Evolutionary conservation across 2,888 invertebrate species (phyloP).

Genomic region (Troglohyphantes excavatus): DNA sequence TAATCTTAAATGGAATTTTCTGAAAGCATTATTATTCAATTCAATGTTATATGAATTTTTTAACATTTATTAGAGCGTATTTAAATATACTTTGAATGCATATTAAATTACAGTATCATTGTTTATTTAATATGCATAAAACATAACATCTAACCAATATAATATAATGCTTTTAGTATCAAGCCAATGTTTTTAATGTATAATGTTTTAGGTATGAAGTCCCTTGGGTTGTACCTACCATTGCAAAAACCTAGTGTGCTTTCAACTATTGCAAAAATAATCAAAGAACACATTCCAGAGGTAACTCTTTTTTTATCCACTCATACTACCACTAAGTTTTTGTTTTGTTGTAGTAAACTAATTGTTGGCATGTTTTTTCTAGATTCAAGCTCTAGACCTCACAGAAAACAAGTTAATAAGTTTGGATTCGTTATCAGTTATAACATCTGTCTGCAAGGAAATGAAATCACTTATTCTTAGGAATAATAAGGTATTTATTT

Average conservation of each 20-base stretch:
- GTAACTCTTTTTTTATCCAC: conserved; percentile 76
- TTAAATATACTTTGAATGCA: no score
- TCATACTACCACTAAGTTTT: not conserved
- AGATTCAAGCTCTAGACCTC: conserved; percentile 81
- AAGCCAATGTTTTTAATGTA: not conserved
- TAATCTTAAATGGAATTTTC: no score
- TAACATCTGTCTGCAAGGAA: conserved; percentile 81
- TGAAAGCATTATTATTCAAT: no score
- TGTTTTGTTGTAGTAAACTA: not conserved
- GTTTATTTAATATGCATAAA: no score
- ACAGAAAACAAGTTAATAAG: conserved; percentile 81
- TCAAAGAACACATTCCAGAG: conserved; percentile 92
- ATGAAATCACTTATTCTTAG: conserved; percentile 81
- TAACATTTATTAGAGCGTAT: no score
- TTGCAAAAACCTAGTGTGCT: conserved; percentile 89
- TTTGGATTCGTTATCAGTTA: conserved; percentile 80
- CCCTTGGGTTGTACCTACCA: conserved; percentile 88
- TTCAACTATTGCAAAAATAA: conserved; percentile 89
- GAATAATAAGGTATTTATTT: conserved; percentile 81
- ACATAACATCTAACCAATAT: no score
- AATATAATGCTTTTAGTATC: no score
- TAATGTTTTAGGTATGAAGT: conserved; percentile 84
- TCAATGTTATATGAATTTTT: no score
- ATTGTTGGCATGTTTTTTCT: conserved; percentile 9
- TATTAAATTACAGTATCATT: no score